Evolutionary conservation across 2,113 vertebrate species (phyloP).

Genomic region (Girardinichthys multiradiatus): DNA sequence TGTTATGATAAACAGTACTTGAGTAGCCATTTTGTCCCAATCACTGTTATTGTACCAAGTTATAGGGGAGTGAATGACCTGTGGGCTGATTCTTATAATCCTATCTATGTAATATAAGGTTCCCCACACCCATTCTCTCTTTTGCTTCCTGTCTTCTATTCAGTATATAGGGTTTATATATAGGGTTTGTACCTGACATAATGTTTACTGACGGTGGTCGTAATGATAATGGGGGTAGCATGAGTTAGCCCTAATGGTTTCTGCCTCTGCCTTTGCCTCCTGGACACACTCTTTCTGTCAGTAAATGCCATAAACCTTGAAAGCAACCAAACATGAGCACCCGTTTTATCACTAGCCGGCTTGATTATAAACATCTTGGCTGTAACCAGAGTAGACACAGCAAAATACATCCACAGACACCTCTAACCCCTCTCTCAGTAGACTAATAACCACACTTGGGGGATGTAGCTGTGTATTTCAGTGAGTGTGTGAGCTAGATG

Average conservation of each 20-base stretch:
- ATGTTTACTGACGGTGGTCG: slow-evolving; percentile 38
- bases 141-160: slow-evolving; percentile 31
- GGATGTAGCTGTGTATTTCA: slow-evolving; percentile 16
- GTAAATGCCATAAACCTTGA: slow-evolving; percentile 54
- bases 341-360: slow-evolving; percentile 59
- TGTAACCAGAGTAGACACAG: slow-evolving; percentile 32
- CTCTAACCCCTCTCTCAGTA: slow-evolving; percentile 52
- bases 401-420: slow-evolving; percentile 32
- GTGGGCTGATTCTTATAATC: slow-evolving; percentile 1
- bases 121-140: background rate
- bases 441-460: slow-evolving; percentile 55
- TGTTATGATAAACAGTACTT: no score
- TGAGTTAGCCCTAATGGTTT: slow-evolving; percentile 12
- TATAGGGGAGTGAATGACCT: background rate
- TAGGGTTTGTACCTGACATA: slow-evolving; percentile 13
- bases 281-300: slow-evolving; percentile 41
- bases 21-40: no score
- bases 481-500: slow-evolving; percentile 53
- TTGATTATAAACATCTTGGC: slow-evolving; percentile 68
- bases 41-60: background rate
- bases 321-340: slow-evolving; percentile 54
- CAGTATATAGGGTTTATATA: no score
- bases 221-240: slow-evolving; percentile 42
- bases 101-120: background rate
- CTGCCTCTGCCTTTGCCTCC: slow-evolving; percentile 28